phyloP scores from a whole-genome alignment of 2,113 vertebrate species.

The Excalfactoria chinensis region DNA sequence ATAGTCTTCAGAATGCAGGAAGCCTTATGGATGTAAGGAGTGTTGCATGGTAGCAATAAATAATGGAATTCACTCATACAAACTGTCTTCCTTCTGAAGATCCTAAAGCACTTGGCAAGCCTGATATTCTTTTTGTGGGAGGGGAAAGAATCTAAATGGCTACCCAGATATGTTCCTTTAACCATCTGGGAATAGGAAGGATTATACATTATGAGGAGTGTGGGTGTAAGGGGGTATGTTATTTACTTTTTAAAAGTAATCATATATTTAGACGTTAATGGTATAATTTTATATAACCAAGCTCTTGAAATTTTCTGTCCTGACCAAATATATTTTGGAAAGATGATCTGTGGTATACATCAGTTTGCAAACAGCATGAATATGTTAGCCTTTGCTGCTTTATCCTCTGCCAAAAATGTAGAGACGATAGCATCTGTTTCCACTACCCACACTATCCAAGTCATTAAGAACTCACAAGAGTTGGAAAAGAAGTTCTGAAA shows the following conservation, averaged over 20 bases:
- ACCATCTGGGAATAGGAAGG: not conserved
- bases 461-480: conserved; percentile 73
- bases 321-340: conserved; percentile 73
- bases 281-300: conserved; percentile 41
- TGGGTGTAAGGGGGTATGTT: not conserved
- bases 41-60: conserved; percentile 17
- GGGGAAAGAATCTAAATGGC: not conserved
- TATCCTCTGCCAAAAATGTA: conserved; percentile 78
- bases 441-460: conserved; percentile 73
- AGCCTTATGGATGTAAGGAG: not conserved
- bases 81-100: conserved; percentile 42
- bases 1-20: conserved; percentile 39
- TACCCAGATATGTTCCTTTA: conserved; percentile 11
- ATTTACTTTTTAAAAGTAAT: conserved; percentile 21
- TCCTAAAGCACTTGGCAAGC: conserved; percentile 35
- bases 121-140: not conserved
- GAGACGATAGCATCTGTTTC: conserved; percentile 83
- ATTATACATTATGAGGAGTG: fast-evolving
- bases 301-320: conserved; percentile 60
- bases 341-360: conserved; percentile 73
- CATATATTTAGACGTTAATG: conserved; percentile 45
- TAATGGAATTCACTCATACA: not conserved
- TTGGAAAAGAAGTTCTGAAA: conserved; percentile 73
- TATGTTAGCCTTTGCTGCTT: conserved; percentile 80
- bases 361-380: conserved; percentile 80